Conservation (phyloP, 2,888 invertebrate species). For the Eustalomyia histrio region DNA sequence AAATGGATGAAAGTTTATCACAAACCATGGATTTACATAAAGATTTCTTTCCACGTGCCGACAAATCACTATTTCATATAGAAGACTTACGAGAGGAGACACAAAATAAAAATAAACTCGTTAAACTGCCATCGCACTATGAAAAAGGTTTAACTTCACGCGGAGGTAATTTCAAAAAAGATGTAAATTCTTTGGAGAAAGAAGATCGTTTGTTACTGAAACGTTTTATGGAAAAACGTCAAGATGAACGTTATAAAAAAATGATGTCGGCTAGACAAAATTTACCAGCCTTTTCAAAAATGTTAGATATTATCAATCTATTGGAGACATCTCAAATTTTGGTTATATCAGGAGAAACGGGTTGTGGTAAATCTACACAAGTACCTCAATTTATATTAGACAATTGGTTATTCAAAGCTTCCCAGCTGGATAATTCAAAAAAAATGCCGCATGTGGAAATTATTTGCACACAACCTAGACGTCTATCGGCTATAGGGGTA, state of each 20-base stretch:
- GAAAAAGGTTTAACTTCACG: conserved; percentile 82
- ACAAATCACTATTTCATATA: conserved; percentile 83
- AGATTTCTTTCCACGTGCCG: conserved; percentile 81
- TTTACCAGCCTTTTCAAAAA: conserved; percentile 87
- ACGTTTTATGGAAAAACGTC: conserved; percentile 83
- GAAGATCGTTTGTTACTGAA: conserved; percentile 84
- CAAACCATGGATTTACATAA: conserved; percentile 82
- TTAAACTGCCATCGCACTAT: conserved; percentile 83
- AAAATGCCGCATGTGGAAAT: conserved; percentile 87
- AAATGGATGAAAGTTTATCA: conserved; percentile 85
- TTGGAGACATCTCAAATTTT: conserved; percentile 82
- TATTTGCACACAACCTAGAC: conserved; percentile 94
- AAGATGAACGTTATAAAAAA: conserved; percentile 83
- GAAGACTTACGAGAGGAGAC: conserved; percentile 63
- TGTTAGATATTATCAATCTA: conserved; percentile 84
- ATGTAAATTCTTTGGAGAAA: conserved; percentile 81
- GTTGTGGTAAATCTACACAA: conserved; percentile 92
- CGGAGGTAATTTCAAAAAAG: conserved; percentile 79
- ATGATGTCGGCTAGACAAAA: conserved; percentile 84
- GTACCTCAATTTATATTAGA: conserved; percentile 97
- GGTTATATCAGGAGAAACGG: conserved; percentile 91
- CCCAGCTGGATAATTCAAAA: conserved; percentile 72
- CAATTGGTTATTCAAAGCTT: conserved; percentile 84
- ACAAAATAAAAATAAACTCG: conserved; percentile 70
- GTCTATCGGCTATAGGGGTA: conserved; percentile 94